These are phyloP conservation scores for Agrochola circellaris DNA, from an alignment of 2,888 invertebrate species.

Conservation along the genomic window DNA sequence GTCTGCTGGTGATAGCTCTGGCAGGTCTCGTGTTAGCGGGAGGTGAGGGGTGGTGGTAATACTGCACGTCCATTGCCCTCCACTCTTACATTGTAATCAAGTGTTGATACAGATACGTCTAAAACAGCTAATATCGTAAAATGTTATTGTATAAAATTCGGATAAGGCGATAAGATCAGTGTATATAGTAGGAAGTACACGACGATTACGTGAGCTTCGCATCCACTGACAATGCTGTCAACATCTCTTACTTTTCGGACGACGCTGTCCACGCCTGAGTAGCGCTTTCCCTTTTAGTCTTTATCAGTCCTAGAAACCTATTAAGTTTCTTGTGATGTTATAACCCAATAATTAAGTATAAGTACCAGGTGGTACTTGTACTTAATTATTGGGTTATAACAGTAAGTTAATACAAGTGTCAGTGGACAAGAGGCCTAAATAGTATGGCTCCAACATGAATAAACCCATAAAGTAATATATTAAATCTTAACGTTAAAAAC, in stretches of 20 bases:
- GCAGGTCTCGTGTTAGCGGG: neutral
- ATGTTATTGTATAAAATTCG: constrained; percentile 78
- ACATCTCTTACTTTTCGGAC: neutral
- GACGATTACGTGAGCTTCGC: constrained; percentile 29
- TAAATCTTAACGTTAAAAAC: constrained; percentile 44
- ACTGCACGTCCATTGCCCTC: constrained; percentile 34
- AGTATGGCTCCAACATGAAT: constrained; percentile 30
- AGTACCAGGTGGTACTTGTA: too few relatives aligned
- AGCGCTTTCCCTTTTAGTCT: neutral
- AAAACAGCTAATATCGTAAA: constrained; percentile 73
- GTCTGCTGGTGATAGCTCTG: neutral
- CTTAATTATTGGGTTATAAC: neutral
- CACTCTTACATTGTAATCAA: constrained; percentile 50
- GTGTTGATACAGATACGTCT: constrained; percentile 61
- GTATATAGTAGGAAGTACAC: constrained; percentile 63
- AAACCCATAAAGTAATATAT: constrained; percentile 44
- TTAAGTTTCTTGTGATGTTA: constrained; percentile 4
- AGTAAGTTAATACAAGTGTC: constrained; percentile 5
- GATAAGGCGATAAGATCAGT: constrained; percentile 82
- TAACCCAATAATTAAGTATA: too few relatives aligned
- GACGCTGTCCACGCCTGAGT: too few relatives aligned
- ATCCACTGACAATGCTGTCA: constrained; percentile 33
- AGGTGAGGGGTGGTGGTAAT: neutral
- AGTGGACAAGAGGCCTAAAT: constrained; percentile 31
- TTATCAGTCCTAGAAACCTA: neutral